Conservation (phyloP, 2,888 invertebrate genomes). For the Ectemnius continuus region DNA sequence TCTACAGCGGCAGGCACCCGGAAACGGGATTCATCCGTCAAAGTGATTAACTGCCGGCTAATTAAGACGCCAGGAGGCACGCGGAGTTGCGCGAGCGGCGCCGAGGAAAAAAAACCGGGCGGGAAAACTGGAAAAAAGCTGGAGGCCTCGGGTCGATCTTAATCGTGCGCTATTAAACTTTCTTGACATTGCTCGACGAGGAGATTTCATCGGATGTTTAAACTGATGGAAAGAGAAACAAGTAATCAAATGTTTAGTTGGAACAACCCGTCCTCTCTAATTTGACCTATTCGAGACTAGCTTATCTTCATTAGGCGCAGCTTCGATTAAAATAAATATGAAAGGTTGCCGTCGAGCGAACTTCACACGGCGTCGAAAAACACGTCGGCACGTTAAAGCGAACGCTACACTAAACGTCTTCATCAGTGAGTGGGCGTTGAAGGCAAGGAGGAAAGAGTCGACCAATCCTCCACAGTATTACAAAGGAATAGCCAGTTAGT, state of each 20-base stretch:
- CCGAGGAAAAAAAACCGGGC: slow-evolving; percentile 25
- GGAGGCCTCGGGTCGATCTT: slow-evolving; percentile 25
- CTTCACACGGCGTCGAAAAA: neutral
- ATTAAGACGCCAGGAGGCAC: slow-evolving; percentile 33
- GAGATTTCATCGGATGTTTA: neutral
- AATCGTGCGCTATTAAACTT: slow-evolving; percentile 10
- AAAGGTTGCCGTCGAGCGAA: neutral
- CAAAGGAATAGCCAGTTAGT: too few relatives aligned
- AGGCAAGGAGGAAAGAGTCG: too few relatives aligned
- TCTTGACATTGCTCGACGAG: too few relatives aligned
- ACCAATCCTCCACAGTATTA: too few relatives aligned
- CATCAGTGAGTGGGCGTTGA: too few relatives aligned
- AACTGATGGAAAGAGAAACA: neutral
- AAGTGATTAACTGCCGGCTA: slow-evolving; percentile 48
- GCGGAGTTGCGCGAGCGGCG: neutral
- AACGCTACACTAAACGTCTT: too few relatives aligned
- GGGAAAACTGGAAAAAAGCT: slow-evolving; percentile 22
- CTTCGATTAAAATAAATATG: neutral
- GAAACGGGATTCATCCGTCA: slow-evolving; percentile 52
- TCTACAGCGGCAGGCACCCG: slow-evolving; percentile 28
- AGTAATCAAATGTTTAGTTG: neutral
- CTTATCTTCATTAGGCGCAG: neutral
- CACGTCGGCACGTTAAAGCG: too few relatives aligned
- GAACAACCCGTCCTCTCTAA: neutral
- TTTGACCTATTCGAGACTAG: neutral